phyloP scores from a whole-genome alignment of 2,888 invertebrate species.

The Ferdinandea cuprea region DNA sequence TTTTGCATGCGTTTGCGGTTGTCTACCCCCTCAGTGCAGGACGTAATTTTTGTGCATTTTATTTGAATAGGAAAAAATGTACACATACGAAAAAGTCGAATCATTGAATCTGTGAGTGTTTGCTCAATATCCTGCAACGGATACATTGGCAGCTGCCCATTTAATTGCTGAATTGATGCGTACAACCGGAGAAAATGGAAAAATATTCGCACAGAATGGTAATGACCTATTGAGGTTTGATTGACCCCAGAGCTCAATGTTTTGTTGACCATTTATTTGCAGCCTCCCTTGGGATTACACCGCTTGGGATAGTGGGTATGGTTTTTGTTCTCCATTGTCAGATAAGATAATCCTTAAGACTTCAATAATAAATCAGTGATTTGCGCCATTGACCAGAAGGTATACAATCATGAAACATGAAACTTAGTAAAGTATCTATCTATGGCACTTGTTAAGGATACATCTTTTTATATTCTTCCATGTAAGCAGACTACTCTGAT shows the following conservation, averaged over 20 bases:
- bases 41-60: constrained; percentile 17
- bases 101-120: constrained; percentile 60
- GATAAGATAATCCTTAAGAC: constrained; percentile 29
- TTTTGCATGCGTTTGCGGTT: constrained; percentile 14
- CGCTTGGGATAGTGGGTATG: neutral
- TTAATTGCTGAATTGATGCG: constrained; percentile 70
- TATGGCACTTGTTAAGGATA: too few species aligned
- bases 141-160: constrained; percentile 67
- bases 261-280: constrained; percentile 70
- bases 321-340: neutral
- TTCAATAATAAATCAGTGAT: constrained; percentile 36
- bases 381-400: constrained; percentile 35
- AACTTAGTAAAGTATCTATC: too few species aligned
- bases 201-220: constrained; percentile 60
- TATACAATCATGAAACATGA: too few species aligned
- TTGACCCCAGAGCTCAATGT: constrained; percentile 64
- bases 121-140: constrained; percentile 68
- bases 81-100: constrained; percentile 31
- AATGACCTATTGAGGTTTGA: constrained; percentile 70
- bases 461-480: too few species aligned
- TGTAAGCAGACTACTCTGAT: neutral
- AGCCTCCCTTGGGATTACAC: constrained; percentile 53
- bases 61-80: constrained; percentile 71
- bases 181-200: constrained; percentile 50
- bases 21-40: constrained; percentile 23